Evolutionary conservation across 64 coral and sea anemone species (phyloP).

Genomic region (Cladopsammia gracilis): DNA sequence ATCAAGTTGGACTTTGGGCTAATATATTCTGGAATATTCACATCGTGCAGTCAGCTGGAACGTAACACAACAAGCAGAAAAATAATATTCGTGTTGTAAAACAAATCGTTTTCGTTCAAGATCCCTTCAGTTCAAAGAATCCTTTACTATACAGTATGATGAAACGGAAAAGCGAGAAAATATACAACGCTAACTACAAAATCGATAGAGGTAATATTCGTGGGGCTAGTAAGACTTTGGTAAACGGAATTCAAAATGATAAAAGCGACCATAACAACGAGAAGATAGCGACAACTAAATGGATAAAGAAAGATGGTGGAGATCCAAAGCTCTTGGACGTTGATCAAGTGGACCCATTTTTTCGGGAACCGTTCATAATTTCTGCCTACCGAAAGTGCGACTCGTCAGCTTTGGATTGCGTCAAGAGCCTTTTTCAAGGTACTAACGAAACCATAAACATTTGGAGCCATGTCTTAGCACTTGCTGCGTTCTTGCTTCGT

Average conservation of each 20-base stretch:
- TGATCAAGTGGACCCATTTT: slow-evolving; percentile 51
- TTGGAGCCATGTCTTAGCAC: slow-evolving; percentile 86
- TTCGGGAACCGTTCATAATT: slow-evolving; percentile 72
- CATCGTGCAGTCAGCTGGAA: not conserved
- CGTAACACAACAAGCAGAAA: too few relatives aligned
- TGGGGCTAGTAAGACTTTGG: not conserved
- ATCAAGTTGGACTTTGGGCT: not conserved
- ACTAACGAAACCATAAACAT: slow-evolving; percentile 90
- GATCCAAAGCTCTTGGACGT: not conserved
- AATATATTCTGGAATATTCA: slow-evolving; percentile 15
- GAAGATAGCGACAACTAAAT: not conserved
- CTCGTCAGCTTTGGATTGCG: slow-evolving; percentile 19
- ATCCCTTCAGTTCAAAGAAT: too few relatives aligned
- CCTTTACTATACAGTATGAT: not conserved
- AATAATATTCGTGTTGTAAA: too few relatives aligned
- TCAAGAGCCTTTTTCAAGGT: slow-evolving; percentile 66
- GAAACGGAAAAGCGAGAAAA: not conserved
- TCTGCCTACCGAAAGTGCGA: slow-evolving; percentile 71
- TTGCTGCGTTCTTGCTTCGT: slow-evolving; percentile 72
- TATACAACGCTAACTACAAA: not conserved
- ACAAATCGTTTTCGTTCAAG: too few relatives aligned
- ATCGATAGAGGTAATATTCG: not conserved
- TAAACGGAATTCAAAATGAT: not conserved
- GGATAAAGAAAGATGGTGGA: not conserved
- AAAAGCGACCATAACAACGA: not conserved